A percentile compares a stretch with the other conserved stretches of the same genome.
These are phyloP conservation scores for Rotaria sp. DNA, from an alignment of 2,888 invertebrate genomes.

Conservation along the genomic window DNA sequence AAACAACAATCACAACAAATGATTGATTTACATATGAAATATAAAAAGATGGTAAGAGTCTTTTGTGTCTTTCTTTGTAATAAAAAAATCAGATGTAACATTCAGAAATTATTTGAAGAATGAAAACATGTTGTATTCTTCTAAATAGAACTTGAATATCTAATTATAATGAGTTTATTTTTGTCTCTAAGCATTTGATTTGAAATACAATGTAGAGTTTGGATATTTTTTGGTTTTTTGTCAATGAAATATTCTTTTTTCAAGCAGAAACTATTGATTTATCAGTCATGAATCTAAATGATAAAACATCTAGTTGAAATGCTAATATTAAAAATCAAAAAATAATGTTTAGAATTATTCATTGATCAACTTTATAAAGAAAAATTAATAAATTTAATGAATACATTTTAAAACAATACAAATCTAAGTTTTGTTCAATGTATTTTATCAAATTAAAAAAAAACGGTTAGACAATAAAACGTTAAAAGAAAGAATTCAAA, in stretches of 20 bases:
- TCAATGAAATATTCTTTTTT: conserved; percentile 41
- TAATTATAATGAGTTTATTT: conserved; percentile 34
- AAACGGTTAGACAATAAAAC: conserved; percentile 54
- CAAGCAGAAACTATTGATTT: conserved; percentile 92
- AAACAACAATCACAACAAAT: conserved; percentile 70
- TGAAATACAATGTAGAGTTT: conserved; percentile 26
- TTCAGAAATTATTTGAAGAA: conserved; percentile 32
- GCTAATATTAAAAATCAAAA: conserved; percentile 63
- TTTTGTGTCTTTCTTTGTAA: too few species aligned
- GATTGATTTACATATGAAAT: conserved; percentile 64
- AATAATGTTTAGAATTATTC: conserved; percentile 86
- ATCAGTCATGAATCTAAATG: conserved; percentile 72
- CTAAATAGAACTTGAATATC: conserved; percentile 18
- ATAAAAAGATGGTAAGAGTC: conserved; percentile 78
- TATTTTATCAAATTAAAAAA: conserved; percentile 99
- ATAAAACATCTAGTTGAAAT: conserved; percentile 79
- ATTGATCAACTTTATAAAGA: conserved; percentile 96
- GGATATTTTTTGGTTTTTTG: neutral
- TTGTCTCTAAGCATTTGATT: neutral
- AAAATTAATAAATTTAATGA: conserved; percentile 89
- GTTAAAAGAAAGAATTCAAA: too few species aligned
- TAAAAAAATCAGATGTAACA: neutral
- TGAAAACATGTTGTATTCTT: conserved; percentile 24
- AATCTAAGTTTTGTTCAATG: conserved; percentile 99
- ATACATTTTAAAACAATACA: conserved; percentile 74